phyloP scores from a whole-genome alignment of 2,888 invertebrate genomes.

The Drosophila setosimentum region DNA sequence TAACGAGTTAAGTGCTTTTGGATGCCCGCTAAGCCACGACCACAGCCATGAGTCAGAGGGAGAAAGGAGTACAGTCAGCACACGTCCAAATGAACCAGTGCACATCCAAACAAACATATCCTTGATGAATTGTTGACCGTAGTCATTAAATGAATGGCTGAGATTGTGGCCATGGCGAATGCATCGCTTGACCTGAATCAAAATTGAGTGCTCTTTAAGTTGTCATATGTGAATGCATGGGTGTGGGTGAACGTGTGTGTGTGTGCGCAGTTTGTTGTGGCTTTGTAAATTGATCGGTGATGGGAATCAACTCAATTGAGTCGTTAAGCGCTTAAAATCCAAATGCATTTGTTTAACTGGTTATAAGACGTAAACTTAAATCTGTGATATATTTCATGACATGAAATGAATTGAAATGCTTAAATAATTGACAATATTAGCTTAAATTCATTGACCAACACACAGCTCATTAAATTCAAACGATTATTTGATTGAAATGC shows the following conservation, averaged over 20 bases:
- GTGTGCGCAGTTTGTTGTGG: constrained; percentile 24
- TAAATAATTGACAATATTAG: constrained; percentile 4
- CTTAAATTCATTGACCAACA: constrained; percentile 10
- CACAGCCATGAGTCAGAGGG: constrained; percentile 41
- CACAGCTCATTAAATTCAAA: constrained; percentile 44
- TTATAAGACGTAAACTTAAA: neutral
- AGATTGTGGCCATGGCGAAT: constrained; percentile 42
- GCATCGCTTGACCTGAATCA: constrained; percentile 58
- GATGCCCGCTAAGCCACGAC: constrained; percentile 62
- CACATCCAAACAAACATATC: constrained; percentile 49
- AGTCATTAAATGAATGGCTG: constrained; percentile 66
- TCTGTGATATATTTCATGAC: neutral
- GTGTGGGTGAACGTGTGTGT: constrained; percentile 10
- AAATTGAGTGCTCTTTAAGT: constrained; percentile 45
- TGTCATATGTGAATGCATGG: constrained; percentile 14
- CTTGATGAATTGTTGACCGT: constrained; percentile 79
- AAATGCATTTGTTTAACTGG: neutral
- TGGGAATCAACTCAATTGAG: constrained; percentile 21
- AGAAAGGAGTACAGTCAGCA: constrained; percentile 2
- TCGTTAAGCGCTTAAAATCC: constrained; percentile 1
- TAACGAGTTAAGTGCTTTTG: constrained; percentile 81
- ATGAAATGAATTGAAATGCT: neutral
- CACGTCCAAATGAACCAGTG: constrained; percentile 10
- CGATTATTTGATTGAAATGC: constrained; percentile 55
- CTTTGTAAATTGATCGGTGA: constrained; percentile 23